phyloP scores from a whole-genome alignment of 1,140 invertebrate genomes.

The Andricus grossulariae region DNA sequence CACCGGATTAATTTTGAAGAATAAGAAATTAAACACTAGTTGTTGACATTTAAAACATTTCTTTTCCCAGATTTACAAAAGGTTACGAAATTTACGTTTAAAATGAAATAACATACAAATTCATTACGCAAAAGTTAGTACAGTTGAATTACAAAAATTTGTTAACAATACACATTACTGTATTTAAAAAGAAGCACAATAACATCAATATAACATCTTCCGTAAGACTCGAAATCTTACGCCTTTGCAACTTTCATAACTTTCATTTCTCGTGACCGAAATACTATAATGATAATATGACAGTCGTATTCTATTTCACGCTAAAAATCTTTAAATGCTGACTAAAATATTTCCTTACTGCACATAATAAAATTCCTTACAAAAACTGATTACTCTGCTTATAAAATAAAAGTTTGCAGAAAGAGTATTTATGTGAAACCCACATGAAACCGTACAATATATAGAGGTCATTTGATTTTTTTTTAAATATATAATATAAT shows the following conservation, averaged over 20 bases:
- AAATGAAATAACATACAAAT: too few species aligned
- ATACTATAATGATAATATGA: not conserved
- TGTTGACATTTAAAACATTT: too few species aligned
- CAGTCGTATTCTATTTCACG: not conserved
- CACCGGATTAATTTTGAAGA: too few species aligned
- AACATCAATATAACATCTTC: slow-evolving; percentile 4
- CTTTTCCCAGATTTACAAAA: too few species aligned
- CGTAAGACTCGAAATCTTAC: slow-evolving; percentile 2
- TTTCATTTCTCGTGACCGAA: slow-evolving; percentile 28
- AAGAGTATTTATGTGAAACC: too few species aligned
- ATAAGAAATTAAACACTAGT: too few species aligned
- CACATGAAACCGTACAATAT: too few species aligned
- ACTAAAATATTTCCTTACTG: not conserved
- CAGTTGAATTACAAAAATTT: too few species aligned
- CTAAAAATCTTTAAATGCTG: not conserved
- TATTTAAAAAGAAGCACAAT: not conserved
- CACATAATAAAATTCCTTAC: not conserved
- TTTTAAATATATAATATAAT: too few species aligned
- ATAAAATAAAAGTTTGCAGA: not conserved
- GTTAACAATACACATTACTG: not conserved
- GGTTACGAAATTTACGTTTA: too few species aligned
- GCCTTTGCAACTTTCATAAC: slow-evolving; percentile 14
- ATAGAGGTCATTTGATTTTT: too few species aligned
- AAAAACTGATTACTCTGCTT: not conserved
- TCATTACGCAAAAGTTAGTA: too few species aligned